Conservation (phyloP, 1,140 invertebrate genomes). For the Chironomus tepperi region DNA sequence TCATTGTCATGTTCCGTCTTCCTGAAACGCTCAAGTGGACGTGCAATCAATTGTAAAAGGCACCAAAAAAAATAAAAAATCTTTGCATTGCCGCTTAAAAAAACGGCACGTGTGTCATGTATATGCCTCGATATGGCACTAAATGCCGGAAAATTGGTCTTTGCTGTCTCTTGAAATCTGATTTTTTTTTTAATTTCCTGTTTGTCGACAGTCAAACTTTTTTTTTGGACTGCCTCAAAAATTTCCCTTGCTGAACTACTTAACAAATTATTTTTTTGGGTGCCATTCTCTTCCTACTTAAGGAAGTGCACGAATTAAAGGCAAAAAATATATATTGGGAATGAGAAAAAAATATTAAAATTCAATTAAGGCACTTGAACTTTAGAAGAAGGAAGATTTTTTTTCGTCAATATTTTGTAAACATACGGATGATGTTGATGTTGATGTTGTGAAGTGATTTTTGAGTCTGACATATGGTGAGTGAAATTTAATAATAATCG, state of each 20-base stretch:
- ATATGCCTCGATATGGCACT: not conserved
- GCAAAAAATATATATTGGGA: not conserved
- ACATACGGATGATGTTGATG: constrained; percentile 26
- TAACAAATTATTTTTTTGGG: too few species aligned
- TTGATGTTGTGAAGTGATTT: constrained; percentile 23
- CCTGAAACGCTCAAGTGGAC: not conserved
- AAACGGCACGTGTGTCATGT: constrained; percentile 18
- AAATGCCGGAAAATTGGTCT: constrained; percentile 19
- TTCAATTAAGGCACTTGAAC: constrained; percentile 23
- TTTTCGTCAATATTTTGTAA: not conserved
- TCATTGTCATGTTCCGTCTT: too few species aligned
- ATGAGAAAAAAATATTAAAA: constrained; percentile 7
- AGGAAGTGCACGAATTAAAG: not conserved
- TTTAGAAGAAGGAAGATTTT: not conserved
- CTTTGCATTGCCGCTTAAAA: too few species aligned
- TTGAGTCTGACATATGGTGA: too few species aligned
- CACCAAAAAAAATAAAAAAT: too few species aligned
- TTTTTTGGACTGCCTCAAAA: not conserved
- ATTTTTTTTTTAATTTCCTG: constrained; percentile 20
- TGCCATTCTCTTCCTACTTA: not conserved
- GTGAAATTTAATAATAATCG: too few species aligned
- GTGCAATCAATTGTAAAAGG: not conserved
- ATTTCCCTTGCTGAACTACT: too few species aligned
- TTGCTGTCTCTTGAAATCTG: constrained; percentile 14
- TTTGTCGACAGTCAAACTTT: not conserved